Evolutionary conservation across 1,140 invertebrate species (phyloP), one percentile per base, ranked within the genome.

Genomic region (Coenobita brevimanus): DNA sequence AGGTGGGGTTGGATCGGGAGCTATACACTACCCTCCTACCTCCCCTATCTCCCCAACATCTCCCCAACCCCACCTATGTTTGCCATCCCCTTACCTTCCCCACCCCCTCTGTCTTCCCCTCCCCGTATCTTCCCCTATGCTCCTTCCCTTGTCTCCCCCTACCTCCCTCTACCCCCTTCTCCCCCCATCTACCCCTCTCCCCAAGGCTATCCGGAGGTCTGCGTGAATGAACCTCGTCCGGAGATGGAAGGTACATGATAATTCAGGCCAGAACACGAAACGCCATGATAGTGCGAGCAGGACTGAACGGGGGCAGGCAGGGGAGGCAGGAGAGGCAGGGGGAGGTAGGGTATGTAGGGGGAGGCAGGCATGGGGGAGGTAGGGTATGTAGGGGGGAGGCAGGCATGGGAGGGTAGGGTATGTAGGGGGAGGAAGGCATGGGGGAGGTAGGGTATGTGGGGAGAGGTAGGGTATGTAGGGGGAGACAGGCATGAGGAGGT

Each of bases 211-310:
- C 41, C 43, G 43, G 50, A 79, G 50, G 76, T 54, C 76, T 79
- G 50, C 76, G 41, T 79, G 43, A 79, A 79, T 79, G 76, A 79
- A 79, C 76, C 76, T 79, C 76, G 41, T 57, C 76, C 24, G 54
- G 76, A 79, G 41, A 57, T 79, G 76, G 50, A 76, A 46, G 46
- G 73, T 46, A 76, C 73, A 76, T 76, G 73, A 76, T 76, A 76
- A 76, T 76, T 76, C 73, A 76, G 38, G 46, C 73, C 38, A 76
- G 46, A 76, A 76, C 73, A 76, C 73, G 73, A 46, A 76, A 38
- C 73, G 46, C 73, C 73, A 46, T 76, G 73, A 76, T 76, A 76
- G 73, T 76, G 73, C 73, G 73, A 46, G 73, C 73, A 43, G 38
- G 73, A 46, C 73, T 46, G 73, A 76, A 46, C 73, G 46, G 46